A percentile compares a stretch with the other conserved stretches of the same genome.
Conservation (phyloP, 2,888 invertebrate species). For the Clitarchus hookeri region DNA sequence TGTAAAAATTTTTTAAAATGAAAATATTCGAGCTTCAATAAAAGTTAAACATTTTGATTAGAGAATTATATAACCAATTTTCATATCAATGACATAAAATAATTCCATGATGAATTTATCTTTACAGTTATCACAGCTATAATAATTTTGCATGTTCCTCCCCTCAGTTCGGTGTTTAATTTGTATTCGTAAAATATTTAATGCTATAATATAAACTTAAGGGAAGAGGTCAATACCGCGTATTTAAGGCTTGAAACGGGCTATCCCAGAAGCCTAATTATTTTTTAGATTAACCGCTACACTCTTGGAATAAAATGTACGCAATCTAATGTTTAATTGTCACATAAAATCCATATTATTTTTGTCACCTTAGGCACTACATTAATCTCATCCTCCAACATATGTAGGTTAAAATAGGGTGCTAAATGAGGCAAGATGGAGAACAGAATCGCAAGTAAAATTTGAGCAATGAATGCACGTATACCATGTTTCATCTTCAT, state of each 20-base stretch:
- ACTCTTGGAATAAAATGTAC: background rate
- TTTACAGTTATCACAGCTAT: no score
- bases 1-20: no score
- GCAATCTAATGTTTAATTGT: background rate
- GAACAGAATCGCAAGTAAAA: background rate
- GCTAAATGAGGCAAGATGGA: background rate
- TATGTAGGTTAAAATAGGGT: background rate
- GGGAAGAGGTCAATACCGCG: constrained; percentile 25
- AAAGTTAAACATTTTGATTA: no score
- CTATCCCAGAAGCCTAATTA: background rate
- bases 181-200: no score
- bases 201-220: no score
- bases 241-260: constrained; percentile 18
- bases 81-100: no score
- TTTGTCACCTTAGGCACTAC: background rate
- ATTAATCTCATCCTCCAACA: background rate
- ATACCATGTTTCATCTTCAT: constrained; percentile 5
- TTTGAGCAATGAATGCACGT: background rate
- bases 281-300: background rate
- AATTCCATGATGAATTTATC: no score
- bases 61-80: no score
- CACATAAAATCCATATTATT: background rate
- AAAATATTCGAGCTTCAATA: no score
- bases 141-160: no score
- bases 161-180: no score